phyloP scores from a whole-genome alignment of 1,140 invertebrate species.

The Medauroidea extradentata region DNA sequence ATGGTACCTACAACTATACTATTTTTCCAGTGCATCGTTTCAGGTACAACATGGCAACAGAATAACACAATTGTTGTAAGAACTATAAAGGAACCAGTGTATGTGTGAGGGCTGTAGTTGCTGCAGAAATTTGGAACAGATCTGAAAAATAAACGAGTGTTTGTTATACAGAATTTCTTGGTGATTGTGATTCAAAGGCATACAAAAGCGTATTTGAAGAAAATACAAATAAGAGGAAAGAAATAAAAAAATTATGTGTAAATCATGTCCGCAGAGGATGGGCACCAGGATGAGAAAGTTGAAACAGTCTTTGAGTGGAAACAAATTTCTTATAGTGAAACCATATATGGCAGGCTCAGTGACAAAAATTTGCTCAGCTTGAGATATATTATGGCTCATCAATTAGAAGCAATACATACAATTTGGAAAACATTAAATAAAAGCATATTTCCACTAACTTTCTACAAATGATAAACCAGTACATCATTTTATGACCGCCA shows the following conservation, averaged over 20 bases:
- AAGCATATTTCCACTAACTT: constrained; percentile 12
- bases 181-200: not conserved
- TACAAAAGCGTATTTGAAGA: not conserved
- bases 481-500: constrained; percentile 11
- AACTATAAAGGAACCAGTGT: constrained; percentile 17
- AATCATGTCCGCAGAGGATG: constrained; percentile 18
- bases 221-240: not conserved
- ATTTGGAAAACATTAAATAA: constrained; percentile 19
- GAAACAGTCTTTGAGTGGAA: not conserved
- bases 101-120: constrained; percentile 8
- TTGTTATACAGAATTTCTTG: not conserved
- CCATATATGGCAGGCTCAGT: no score
- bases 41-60: not conserved
- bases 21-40: no score
- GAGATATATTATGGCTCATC: constrained; percentile 24
- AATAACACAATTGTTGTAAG: constrained; percentile 1
- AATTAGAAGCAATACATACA: constrained; percentile 18
- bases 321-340: not conserved
- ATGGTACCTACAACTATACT: no score
- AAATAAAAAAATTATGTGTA: constrained; percentile 18
- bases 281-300: constrained; percentile 16
- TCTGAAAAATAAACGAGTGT: not conserved
- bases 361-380: constrained; percentile 20
- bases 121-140: no score
- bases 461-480: constrained; percentile 16